Base-by-base conservation (phyloP, 1,140 invertebrate species). In the Bactericera cockerelli region DNA sequence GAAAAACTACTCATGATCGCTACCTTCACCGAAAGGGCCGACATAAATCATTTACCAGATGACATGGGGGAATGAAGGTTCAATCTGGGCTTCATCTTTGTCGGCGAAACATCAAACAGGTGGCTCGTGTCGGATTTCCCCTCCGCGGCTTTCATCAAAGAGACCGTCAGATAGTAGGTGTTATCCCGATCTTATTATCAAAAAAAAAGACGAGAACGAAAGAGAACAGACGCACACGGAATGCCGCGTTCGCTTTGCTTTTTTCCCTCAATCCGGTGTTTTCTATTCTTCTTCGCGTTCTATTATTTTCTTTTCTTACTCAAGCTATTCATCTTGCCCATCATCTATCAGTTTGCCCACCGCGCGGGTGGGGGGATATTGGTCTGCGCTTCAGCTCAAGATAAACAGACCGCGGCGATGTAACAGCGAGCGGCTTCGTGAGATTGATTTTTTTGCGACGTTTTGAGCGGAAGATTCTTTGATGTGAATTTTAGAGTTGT, bases 71-170 rank as follows among this genome's bases (percentile, higher is more conserved):
- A 49, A 49, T 49, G 42, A 31, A 31, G 4, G 28, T 31, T 31
- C 28, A 31, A 31, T 31, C 28, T 31, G 28, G 28, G 28, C 28
- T 31, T 31, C 28, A 31, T 31, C 28, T 31, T 31, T 31, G 42
- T 49, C 42, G 42, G 42, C 42, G 8, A 19, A 49, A 49, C 42
- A 49, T 49, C 42, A 49, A 49, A 19, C 42, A 22, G 22, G 22
- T 49, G 42, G 42, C 42, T 49, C 42, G 42, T 49, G 42, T 49
- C 42, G 3, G 8, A 49, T 16, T 49, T 49, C 42, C 42, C 42
- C 42, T 49, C 22, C n/a, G n/a, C 42, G 42, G 42, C 42, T 19
- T 49, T 49, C 22, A 49, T 49, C 42, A 49, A 49, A 49, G 42
- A 49, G 8, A 49, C 28, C 28, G 4, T 16, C 19, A 6, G 22